Evolutionary conservation across 2,113 vertebrate species (phyloP), one percentile per base, ranked within the genome.

Genomic region (Nasalis larvatus): DNA sequence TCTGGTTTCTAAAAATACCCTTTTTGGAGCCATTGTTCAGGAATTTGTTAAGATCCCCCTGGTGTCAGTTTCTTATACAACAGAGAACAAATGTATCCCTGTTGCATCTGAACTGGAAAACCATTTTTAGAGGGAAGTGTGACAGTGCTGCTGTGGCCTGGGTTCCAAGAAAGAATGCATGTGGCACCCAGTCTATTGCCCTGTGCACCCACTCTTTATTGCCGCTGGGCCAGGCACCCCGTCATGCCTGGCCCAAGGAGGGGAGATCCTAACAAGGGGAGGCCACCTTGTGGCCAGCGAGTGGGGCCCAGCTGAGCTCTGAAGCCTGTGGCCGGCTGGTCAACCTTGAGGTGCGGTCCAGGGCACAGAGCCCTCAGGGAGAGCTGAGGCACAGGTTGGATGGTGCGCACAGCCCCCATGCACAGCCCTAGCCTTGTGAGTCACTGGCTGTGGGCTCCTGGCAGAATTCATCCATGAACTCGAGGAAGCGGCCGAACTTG

Each of bases 391-490:
- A 0, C 81, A 73, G 78, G 76, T 37, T 1, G 3, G 84, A 66
- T 13, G 45, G 52, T 0, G 3, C 0, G 18, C 52, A 54, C 52
- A 20, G 52, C 52, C 58, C 23, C 37, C 0, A 8, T 42, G 37
- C 16, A 0, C 66, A 77, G 85, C 40, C 80, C 96, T 98, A 97
- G 87, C 66, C 40, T 92, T 96, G 96, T 1, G 71, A 88, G 87
- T 95, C 94, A 77, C 66, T 66, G 92, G 92, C 49, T 3, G 8
- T 47, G 92, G 97, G 52, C 17, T 96, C 97, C 68, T 87, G 96
- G 85, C 81, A 97, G 92, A 98, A 98, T 73, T 97, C 97, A 16
- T 98, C 97, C 96, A 97, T 96, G 87, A 98, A 82, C 77, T 98
- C 66, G 0, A 98, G 97, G 90, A 98, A 98, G 68, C 35, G 56